Evolutionary conservation across 2,797 vertebrate genomes (phyloP).

Genomic region (Enteromius thamalakanensis): DNA sequence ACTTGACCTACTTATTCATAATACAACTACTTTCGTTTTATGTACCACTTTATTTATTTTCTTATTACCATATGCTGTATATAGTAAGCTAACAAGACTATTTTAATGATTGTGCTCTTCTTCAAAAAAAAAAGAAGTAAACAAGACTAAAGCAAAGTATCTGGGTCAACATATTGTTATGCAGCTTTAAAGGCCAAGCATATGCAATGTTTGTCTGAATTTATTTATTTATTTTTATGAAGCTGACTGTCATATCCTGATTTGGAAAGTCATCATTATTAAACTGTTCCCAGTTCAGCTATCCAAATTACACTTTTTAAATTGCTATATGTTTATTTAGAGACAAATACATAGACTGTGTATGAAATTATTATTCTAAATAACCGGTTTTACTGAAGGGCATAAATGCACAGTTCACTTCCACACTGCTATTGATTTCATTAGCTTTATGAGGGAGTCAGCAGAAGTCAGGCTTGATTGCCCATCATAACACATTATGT

Average conservation of each 20-base stretch:
- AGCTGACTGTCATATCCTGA: neutral
- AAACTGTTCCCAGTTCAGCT: neutral
- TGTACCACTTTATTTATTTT: too few species aligned
- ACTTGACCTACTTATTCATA: too few species aligned
- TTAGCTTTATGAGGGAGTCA: conserved; percentile 59
- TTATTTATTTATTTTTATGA: conserved; percentile 20
- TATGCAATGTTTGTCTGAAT: neutral
- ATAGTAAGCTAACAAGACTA: neutral
- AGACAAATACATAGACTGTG: neutral
- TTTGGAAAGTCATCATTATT: neutral
- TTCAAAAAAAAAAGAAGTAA: conserved; percentile 7
- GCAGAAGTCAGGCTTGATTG: conserved; percentile 62
- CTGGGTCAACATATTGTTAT: conserved; percentile 28
- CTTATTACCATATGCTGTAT: neutral
- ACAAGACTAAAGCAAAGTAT: conserved; percentile 1
- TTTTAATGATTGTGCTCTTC: conserved; percentile 5
- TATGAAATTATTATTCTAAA: neutral
- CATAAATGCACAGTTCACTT: conserved; percentile 9
- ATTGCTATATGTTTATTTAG: neutral
- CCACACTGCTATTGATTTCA: conserved; percentile 68
- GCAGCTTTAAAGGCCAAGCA: conserved; percentile 14
- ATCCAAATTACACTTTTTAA: neutral
- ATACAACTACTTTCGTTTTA: too few species aligned
- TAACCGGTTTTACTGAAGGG: conserved; percentile 28
- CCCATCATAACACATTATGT: conserved; percentile 64